Evolutionary conservation across 35 echinoderm and acorn worm species (phyloP).

Genomic region (Lytechinus pictus): DNA sequence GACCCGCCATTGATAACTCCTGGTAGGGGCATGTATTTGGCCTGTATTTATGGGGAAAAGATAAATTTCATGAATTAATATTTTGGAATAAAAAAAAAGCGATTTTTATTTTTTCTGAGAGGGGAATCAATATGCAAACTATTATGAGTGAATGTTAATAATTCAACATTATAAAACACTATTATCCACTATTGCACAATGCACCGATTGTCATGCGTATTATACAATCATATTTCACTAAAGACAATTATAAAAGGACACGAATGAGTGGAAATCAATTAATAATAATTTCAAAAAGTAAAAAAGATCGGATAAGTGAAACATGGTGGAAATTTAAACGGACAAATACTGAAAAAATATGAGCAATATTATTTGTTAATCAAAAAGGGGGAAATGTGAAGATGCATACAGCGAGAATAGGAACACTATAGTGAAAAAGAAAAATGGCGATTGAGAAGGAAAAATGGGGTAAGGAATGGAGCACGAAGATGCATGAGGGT

Average conservation of each 20-base stretch:
- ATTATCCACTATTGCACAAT: no score
- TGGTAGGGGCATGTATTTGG: slow-evolving; percentile 91
- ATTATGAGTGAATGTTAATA: no score
- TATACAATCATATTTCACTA: no score
- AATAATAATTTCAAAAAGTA: no score
- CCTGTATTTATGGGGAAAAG: slow-evolving; percentile 63
- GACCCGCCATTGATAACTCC: slow-evolving; percentile 81
- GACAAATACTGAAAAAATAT: no score
- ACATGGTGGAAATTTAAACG: no score
- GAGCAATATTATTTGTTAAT: not conserved
- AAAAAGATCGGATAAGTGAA: no score
- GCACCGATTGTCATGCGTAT: no score
- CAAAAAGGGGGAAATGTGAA: not conserved
- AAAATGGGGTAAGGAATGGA: not conserved
- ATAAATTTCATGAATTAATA: not conserved
- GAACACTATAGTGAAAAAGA: not conserved
- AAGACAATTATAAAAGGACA: no score
- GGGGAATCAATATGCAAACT: not conserved
- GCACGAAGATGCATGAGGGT: not conserved
- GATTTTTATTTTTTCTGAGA: not conserved
- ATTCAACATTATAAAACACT: no score
- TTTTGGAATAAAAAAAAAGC: not conserved
- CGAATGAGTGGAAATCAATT: no score
- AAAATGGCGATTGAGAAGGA: not conserved
- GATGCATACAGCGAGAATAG: not conserved